Conservation (phyloP, 2,888 invertebrate genomes). For the Cistogaster globosa region DNA sequence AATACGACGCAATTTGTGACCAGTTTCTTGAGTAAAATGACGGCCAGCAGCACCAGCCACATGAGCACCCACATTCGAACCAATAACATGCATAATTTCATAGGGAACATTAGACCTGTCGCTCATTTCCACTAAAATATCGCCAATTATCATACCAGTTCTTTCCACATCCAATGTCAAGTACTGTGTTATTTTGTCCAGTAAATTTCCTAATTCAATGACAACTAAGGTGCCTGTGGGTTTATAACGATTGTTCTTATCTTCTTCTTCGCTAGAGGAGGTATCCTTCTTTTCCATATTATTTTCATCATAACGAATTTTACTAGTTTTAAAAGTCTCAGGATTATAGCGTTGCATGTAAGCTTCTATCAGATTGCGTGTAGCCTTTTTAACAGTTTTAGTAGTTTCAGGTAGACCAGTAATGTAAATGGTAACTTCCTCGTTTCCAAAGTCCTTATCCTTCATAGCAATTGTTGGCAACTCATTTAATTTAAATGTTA, state of each 20-base stretch:
- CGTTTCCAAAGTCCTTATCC: constrained; percentile 74
- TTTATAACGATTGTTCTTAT: not conserved
- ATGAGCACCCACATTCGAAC: constrained; percentile 79
- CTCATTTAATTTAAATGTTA: constrained; percentile 72
- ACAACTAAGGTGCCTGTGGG: constrained; percentile 77
- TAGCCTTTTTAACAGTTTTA: constrained; percentile 75
- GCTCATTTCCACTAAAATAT: constrained; percentile 76
- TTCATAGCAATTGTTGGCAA: constrained; percentile 71
- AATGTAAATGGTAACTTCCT: constrained; percentile 80
- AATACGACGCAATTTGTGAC: constrained; percentile 79
- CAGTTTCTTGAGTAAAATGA: constrained; percentile 77
- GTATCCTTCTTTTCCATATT: constrained; percentile 2
- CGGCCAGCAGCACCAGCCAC: constrained; percentile 80
- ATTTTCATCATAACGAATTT: constrained; percentile 32
- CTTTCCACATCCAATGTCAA: constrained; percentile 76
- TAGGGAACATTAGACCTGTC: constrained; percentile 75
- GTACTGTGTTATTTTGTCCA: constrained; percentile 75
- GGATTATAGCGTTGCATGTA: constrained; percentile 78
- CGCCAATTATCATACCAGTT: constrained; percentile 77
- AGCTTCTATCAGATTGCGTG: constrained; percentile 76
- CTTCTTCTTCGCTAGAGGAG: constrained; percentile 60
- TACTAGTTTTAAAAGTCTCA: not conserved
- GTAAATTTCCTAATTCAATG: constrained; percentile 77
- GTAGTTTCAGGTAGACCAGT: constrained; percentile 78
- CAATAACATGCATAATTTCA: constrained; percentile 79